Evolutionary conservation across 1,140 invertebrate species (phyloP).

Genomic region (Drosophila ironensis): DNA sequence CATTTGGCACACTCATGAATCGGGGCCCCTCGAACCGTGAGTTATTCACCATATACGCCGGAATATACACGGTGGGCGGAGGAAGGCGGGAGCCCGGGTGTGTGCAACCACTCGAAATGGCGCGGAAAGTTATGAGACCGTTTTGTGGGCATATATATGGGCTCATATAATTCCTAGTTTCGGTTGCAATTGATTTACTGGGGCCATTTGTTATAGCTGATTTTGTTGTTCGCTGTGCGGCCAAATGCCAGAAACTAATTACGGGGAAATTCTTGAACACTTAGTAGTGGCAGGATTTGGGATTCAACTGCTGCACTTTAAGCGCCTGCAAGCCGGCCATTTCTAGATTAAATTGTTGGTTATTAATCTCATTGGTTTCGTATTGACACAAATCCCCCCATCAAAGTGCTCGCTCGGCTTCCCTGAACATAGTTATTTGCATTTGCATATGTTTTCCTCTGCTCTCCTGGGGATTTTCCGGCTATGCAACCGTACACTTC

Average conservation of each 20-base stretch:
- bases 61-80: not conserved
- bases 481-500: not conserved
- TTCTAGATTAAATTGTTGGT: not conserved
- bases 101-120: conserved; percentile 36
- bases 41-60: conserved; percentile 32
- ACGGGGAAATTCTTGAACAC: not conserved
- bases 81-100: conserved; percentile 4
- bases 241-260: conserved; percentile 23
- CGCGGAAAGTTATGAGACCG: conserved; percentile 62
- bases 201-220: conserved; percentile 26
- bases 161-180: conserved; percentile 62
- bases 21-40: conserved; percentile 33
- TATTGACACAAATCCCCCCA: conserved; percentile 4
- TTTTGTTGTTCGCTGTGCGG: not conserved
- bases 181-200: conserved; percentile 61
- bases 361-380: conserved; percentile 12
- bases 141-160: conserved; percentile 57
- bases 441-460: conserved; percentile 7
- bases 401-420: not conserved
- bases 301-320: not conserved
- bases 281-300: not conserved
- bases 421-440: conserved; percentile 5
- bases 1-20: conserved; percentile 58
- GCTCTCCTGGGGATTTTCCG: conserved; percentile 8
- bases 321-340: not conserved